phyloP scores from a whole-genome alignment of 2,113 vertebrate genomes.

The Chascanopsetta lugubris region DNA sequence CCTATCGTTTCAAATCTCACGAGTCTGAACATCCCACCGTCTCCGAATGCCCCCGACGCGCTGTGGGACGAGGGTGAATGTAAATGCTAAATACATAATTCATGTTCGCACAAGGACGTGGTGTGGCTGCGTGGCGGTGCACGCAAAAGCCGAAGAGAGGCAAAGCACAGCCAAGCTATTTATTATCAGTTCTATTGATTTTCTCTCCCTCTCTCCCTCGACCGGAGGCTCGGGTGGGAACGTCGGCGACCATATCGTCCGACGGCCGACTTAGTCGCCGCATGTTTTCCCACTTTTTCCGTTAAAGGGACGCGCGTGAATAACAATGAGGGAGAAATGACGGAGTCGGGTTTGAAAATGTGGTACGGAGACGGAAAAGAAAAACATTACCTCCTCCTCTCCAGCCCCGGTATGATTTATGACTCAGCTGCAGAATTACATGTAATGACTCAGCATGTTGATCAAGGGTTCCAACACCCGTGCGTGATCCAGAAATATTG shows the following conservation, averaged over 20 bases:
- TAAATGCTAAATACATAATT: conserved; percentile 78
- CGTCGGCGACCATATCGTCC: conserved; percentile 61
- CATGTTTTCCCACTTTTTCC: conserved; percentile 47
- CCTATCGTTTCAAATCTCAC: conserved; percentile 66
- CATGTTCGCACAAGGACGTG: conserved; percentile 63
- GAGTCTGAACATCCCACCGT: conserved; percentile 59
- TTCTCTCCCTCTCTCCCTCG: conserved; percentile 27
- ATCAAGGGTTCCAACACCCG: conserved; percentile 64
- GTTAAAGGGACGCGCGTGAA: conserved; percentile 62
- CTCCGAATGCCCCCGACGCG: conserved; percentile 64
- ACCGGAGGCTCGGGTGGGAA: conserved; percentile 15
- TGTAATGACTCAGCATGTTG: conserved; percentile 75
- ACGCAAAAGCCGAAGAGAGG: conserved; percentile 51
- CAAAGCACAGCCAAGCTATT: conserved; percentile 59
- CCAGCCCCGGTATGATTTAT: conserved; percentile 67
- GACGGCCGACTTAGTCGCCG: conserved; percentile 39
- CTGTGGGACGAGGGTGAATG: conserved; percentile 63
- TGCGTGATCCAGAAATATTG: conserved; percentile 66
- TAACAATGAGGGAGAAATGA: conserved; percentile 57
- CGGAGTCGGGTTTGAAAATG: conserved; percentile 47
- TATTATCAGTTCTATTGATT: conserved; percentile 73
- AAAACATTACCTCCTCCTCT: conserved; percentile 25
- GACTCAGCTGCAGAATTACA: conserved; percentile 61
- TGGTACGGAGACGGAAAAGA: conserved; percentile 16
- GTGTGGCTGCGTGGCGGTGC: conserved; percentile 41